Base-by-base conservation (phyloP, 2,797 vertebrate species). In the Sparidentex hasta region DNA sequence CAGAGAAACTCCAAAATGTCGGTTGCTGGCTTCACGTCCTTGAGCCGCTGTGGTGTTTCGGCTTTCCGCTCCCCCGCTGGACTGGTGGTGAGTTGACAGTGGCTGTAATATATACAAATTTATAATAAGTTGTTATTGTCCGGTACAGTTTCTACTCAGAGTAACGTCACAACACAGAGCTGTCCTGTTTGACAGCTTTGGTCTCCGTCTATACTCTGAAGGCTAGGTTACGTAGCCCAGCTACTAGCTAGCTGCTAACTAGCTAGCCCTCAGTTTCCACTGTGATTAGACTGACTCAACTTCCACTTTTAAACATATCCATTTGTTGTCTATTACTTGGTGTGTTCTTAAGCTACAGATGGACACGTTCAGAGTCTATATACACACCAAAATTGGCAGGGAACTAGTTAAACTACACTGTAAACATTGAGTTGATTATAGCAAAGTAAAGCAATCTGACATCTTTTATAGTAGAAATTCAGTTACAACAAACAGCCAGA, bases 1-100 rank as follows among this genome's bases (percentile, higher is more conserved):
- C 93, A 94, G 84, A 90, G 61, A 43, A 62, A 50, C n/a, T 76
- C 69, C 83, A 95, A 91, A 68, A 96, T 96, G 95, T 92, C 94
- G 58, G 92, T 48, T 0, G 82, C 79, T 14, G 58, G 76, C 33
- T 71, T 95, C n/a, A 84, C 88, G 93, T 94, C 95, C 94, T 95
- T 96, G 93, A 92, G 86, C 52, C 93, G 95, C 51, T 93, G 89
- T 27, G 84, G 89, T 11, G 59, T 87, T 23, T 58, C 82, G 67
- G 82, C 87, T 0, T 43, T 79, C 17, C 93, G 95, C 43, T 90
- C 87, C 29, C 61, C 91, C 2, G 72, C 84, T 0, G 85, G 88
- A 61, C 74, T 88, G 56, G 81, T 90, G 93, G 95, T 94, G 89
- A 14, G 83, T 63, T 14, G 0, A 38, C 8, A 17, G 3, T 2